A percentile compares a stretch with the other conserved stretches of the same genome.
Evolutionary conservation across 2,888 invertebrate species (phyloP).

Genomic region (Drosophila maculinotata): DNA sequence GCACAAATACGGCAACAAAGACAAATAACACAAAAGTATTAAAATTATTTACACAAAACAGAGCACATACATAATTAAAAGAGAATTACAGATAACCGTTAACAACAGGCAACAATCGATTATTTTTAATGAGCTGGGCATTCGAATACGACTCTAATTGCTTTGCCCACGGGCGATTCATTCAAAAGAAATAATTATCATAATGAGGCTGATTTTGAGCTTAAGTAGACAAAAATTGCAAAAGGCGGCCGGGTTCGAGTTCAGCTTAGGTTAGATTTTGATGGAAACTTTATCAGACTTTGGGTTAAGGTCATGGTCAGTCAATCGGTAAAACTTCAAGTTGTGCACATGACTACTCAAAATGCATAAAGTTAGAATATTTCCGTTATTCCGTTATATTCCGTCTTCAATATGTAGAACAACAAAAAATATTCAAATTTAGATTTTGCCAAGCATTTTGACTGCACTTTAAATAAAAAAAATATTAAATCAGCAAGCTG

Average conservation of each 20-base stretch:
- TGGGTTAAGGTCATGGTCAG: constrained; percentile 39
- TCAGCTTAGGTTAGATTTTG: constrained; percentile 6
- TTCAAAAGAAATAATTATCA: constrained; percentile 39
- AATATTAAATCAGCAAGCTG: too few relatives aligned
- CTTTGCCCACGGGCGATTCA: constrained; percentile 20
- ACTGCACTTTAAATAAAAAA: too few relatives aligned
- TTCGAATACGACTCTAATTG: constrained; percentile 27
- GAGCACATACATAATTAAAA: constrained; percentile 22
- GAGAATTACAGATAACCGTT: constrained; percentile 32
- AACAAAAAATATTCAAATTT: too few relatives aligned
- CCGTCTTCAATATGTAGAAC: too few relatives aligned
- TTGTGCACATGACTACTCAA: too few relatives aligned
- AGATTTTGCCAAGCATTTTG: too few relatives aligned
- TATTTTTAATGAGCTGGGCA: constrained; percentile 19
- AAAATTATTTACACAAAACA: constrained; percentile 28
- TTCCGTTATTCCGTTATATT: too few relatives aligned
- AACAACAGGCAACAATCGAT: constrained; percentile 45
- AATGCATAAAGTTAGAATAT: too few relatives aligned
- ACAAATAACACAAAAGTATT: constrained; percentile 14
- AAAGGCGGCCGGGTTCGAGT: constrained; percentile 5
- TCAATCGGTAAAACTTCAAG: constrained; percentile 4
- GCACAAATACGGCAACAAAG: constrained; percentile 38
- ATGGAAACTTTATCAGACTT: background rate
- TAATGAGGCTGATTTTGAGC: constrained; percentile 34
- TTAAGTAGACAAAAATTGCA: constrained; percentile 38